Base-by-base conservation (phyloP, 2,888 invertebrate species). In the Apomyelois bistriatella region DNA sequence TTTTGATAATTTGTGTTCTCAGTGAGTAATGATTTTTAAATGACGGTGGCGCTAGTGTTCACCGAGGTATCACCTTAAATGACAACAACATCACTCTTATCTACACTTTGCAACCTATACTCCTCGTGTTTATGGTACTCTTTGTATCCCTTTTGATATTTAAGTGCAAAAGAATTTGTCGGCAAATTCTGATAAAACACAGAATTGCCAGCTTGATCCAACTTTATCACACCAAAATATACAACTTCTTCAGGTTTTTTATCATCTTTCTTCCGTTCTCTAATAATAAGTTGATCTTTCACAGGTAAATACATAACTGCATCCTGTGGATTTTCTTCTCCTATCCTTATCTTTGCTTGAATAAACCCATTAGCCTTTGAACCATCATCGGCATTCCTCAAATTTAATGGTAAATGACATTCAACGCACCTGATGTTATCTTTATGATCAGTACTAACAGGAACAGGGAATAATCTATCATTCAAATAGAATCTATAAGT, bases 401-500 rank as follows among this genome's bases (percentile, higher is more conserved):
- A 53, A 22, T 74, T 64, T 60, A 80, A 71, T 13, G 91, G 91
- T 13, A 91, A 73, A 43, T 84, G 79, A 52, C 92, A 92, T 60
- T 91, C 84, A 0, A 82, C 78, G 60, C 92, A 92, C 22, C 92
- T 70, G 9, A 91, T 85, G 35, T 71, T 81, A 7, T 90, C 83
- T 30, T 82, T 77, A 36, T 80, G 73, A 53, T 92, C 91, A 8
- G 75, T 67, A 41, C 83, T 85, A 9, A 91, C 58, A 0, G 92
- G 89, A 12, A 91, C 89, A 0, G 92, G 92, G 58, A 92, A 91
- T 9, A 93, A 68, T 49, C 93, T 74, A 4, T 93, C 91, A 56
- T 93, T 92, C 10, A 93, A 70, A 63, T 88, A 81, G 58, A 91
- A 93, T 48, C 92, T 86, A 57, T 92, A 92, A 0, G 90, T 72